Evolutionary conservation across 2,888 invertebrate species (phyloP), one percentile per base, ranked within the genome.

Genomic region (Apeira syringaria): DNA sequence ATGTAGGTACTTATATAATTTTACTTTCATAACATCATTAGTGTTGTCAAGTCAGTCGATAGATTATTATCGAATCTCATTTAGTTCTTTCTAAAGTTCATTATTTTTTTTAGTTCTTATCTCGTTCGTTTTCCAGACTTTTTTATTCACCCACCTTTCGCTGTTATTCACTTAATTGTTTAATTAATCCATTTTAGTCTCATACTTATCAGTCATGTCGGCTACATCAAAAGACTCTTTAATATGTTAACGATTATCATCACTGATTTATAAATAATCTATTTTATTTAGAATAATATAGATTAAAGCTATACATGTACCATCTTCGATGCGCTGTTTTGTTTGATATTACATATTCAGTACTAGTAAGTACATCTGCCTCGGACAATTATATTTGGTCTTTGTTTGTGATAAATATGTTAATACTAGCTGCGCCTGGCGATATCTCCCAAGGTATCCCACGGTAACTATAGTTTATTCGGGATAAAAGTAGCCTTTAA

Each of bases 271-370:
- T 60, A 36, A 37, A 48, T 59, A 7, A 62, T 60, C 50, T 70
- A 75, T 68, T 78, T 67, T 69, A 75, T 78, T 67, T 69, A 75
- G 61, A 74, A 70, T 70, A 54, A 64, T 63, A 62, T 68, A 61
- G 64, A 60, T 71, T 72, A 75, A 70, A 74, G 68, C 73, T 70
- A 74, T 68, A 60, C 56, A 56, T 64, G 53, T 64, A 39, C 52
- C 47, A 56, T 63, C 52, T 75, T 76, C 74, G 71, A 71, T 74
- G 73, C 68, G 62, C 62, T 63, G 69, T 68, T 73, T 50, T n/a
- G 54, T 56, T 46, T 68, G 56, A 60, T 63, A 55, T 49, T 41
- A 48, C 51, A 50, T 33, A 15, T 15, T 15, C 15, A 3, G 2
- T 15, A 15, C 4, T 4, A 4, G 15, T 15, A 15, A 3, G 15